phyloP scores from a whole-genome alignment of 2,113 vertebrate genomes.

The Colistium nudipinnis region DNA sequence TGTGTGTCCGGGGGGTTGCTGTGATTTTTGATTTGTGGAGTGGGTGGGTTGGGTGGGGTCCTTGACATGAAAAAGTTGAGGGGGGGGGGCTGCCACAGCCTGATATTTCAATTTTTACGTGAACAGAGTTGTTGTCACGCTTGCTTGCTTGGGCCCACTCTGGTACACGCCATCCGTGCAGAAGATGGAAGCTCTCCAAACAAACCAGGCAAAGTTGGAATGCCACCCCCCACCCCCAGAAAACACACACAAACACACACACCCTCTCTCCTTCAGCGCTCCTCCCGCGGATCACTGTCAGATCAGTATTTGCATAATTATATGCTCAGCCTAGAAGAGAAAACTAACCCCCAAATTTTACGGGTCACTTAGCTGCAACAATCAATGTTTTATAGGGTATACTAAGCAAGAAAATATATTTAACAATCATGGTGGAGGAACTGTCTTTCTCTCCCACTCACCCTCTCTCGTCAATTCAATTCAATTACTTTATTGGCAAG shows the following conservation, averaged over 20 bases:
- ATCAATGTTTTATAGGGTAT: slow-evolving; percentile 99
- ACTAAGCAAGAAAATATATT: slow-evolving; percentile 91
- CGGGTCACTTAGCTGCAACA: slow-evolving; percentile 99
- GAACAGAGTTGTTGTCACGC: slow-evolving; percentile 73
- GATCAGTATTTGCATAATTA: slow-evolving; percentile 99
- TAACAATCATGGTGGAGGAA: slow-evolving; percentile 87
- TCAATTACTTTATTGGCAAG: slow-evolving; percentile 72
- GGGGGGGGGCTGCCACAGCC: slow-evolving; percentile 45
- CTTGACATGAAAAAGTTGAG: slow-evolving; percentile 55
- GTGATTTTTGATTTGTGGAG: slow-evolving; percentile 28
- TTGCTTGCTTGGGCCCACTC: slow-evolving; percentile 63
- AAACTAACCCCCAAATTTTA: slow-evolving; percentile 99
- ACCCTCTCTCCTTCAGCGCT: slow-evolving; percentile 83
- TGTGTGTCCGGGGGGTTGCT: not conserved
- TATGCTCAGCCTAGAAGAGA: slow-evolving; percentile 99
- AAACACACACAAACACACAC: slow-evolving; percentile 34
- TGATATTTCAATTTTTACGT: slow-evolving; percentile 76
- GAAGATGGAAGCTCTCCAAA: slow-evolving; percentile 78
- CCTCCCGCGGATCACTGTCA: slow-evolving; percentile 98
- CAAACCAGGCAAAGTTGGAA: slow-evolving; percentile 77
- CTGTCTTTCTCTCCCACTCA: slow-evolving; percentile 61
- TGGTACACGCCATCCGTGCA: slow-evolving; percentile 55
- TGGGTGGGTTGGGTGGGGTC: slow-evolving; percentile 35
- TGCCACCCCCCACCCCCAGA: slow-evolving; percentile 69
- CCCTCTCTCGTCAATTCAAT: slow-evolving; percentile 60